These are phyloP conservation scores for Stenodera caucasica DNA, from an alignment of 2,888 invertebrate species.

Conservation along the genomic window DNA sequence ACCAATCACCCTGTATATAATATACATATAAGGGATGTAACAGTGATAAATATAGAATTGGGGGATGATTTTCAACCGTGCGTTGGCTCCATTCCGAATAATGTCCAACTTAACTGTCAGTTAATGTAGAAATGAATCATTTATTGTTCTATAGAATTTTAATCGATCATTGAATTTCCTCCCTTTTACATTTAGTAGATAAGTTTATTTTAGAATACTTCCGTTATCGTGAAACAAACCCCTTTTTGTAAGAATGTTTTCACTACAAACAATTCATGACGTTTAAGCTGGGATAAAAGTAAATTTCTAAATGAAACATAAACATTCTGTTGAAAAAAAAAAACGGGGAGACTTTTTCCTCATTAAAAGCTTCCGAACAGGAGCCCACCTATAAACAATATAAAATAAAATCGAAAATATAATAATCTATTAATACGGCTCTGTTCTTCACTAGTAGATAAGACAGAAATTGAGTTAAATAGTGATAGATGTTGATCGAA, in stretches of 20 bases:
- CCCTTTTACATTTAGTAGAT: constrained; percentile 25
- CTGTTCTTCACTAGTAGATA: too few species aligned
- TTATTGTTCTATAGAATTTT: constrained; percentile 27
- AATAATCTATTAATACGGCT: too few species aligned
- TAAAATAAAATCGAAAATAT: too few species aligned
- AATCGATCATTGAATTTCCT: constrained; percentile 31
- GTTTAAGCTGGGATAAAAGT: constrained; percentile 30
- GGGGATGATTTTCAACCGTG: too few species aligned
- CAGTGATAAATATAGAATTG: constrained; percentile 19
- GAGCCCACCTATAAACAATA: too few species aligned
- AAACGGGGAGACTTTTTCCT: constrained; percentile 13
- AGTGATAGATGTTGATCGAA: constrained; percentile 28
- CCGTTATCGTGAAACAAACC: constrained; percentile 27
- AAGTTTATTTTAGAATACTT: constrained; percentile 30
- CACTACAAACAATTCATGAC: constrained; percentile 29
- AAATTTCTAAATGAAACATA: constrained; percentile 30
- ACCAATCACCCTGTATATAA: too few species aligned
- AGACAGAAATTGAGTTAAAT: constrained; percentile 32
- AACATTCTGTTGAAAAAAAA: too few species aligned
- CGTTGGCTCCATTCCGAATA: constrained; percentile 25
- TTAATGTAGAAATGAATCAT: constrained; percentile 28
- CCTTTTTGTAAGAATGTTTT: constrained; percentile 28
- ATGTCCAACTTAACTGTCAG: constrained; percentile 29
- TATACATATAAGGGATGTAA: constrained; percentile 19
- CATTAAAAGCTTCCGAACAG: constrained; percentile 1